Conservation (phyloP, 2,797 vertebrate genomes). For the Pipistrellus kuhlii region DNA sequence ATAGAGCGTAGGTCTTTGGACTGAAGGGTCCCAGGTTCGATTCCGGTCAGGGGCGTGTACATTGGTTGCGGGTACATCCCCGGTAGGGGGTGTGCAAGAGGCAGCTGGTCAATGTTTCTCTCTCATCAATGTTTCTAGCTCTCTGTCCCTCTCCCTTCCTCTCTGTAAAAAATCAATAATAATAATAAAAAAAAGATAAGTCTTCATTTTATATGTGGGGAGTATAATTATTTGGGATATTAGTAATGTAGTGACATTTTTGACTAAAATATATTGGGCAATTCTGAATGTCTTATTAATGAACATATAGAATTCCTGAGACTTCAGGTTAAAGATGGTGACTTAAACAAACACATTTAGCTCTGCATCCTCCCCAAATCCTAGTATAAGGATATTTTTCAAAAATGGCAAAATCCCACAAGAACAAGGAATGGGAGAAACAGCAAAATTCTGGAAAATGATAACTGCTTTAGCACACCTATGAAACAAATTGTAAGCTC, state of each 20-base stretch:
- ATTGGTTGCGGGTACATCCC: too few relatives aligned
- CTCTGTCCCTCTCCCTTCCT: too few relatives aligned
- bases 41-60: too few relatives aligned
- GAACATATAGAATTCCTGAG: not conserved
- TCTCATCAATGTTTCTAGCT: too few relatives aligned
- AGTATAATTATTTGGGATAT: not conserved
- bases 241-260: slow-evolving; percentile 24
- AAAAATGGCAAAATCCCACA: not conserved
- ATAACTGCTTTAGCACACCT: not conserved
- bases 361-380: not conserved
- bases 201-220: not conserved
- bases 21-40: too few relatives aligned
- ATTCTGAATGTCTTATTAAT: slow-evolving; percentile 36
- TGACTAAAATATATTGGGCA: not conserved
- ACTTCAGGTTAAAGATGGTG: not conserved
- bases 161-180: too few relatives aligned
- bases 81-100: too few relatives aligned
- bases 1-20: too few relatives aligned
- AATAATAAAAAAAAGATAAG: not conserved
- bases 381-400: slow-evolving; percentile 24
- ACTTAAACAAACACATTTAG: not conserved
- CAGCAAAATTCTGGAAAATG: slow-evolving; percentile 14
- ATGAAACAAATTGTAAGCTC: not conserved
- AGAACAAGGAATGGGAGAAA: not conserved
- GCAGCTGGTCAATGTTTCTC: too few relatives aligned